Conservation (phyloP, 2,888 invertebrate genomes). For the Tubulanus polymorphus region DNA sequence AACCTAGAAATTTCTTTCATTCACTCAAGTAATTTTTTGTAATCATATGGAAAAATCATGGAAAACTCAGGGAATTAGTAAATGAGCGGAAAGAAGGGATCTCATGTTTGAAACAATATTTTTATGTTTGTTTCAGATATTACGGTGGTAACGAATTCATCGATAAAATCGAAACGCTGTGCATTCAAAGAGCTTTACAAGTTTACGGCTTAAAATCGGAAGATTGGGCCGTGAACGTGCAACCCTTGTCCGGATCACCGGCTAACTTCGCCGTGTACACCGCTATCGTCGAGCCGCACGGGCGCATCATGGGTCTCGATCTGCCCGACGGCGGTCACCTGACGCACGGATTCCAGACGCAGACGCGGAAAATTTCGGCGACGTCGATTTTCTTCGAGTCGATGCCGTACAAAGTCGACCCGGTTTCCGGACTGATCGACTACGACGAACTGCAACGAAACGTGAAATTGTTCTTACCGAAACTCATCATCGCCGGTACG, state of each 20-base stretch:
- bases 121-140: slow-evolving; percentile 65
- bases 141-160: slow-evolving; percentile 97
- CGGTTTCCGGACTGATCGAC: slow-evolving; percentile 81
- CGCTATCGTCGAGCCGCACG: slow-evolving; percentile 77
- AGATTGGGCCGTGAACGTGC: slow-evolving; percentile 97
- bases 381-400: slow-evolving; percentile 98
- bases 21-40: too few species aligned
- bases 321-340: slow-evolving; percentile 93
- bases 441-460: slow-evolving; percentile 80
- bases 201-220: slow-evolving; percentile 76
- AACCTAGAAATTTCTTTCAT: too few species aligned
- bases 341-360: slow-evolving; percentile 74
- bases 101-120: too few species aligned
- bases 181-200: slow-evolving; percentile 80
- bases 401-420: slow-evolving; percentile 88
- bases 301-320: slow-evolving; percentile 92
- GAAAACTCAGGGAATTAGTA: too few species aligned
- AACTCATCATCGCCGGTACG: slow-evolving; percentile 81
- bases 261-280: slow-evolving; percentile 97
- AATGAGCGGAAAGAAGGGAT: too few species aligned
- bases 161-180: slow-evolving; percentile 85
- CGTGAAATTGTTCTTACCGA: slow-evolving; percentile 84
- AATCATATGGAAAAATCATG: too few species aligned
- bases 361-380: slow-evolving; percentile 86
- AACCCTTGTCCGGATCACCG: slow-evolving; percentile 93